Conservation (phyloP, 2,797 vertebrate genomes). For the Girardinus metallicus region DNA sequence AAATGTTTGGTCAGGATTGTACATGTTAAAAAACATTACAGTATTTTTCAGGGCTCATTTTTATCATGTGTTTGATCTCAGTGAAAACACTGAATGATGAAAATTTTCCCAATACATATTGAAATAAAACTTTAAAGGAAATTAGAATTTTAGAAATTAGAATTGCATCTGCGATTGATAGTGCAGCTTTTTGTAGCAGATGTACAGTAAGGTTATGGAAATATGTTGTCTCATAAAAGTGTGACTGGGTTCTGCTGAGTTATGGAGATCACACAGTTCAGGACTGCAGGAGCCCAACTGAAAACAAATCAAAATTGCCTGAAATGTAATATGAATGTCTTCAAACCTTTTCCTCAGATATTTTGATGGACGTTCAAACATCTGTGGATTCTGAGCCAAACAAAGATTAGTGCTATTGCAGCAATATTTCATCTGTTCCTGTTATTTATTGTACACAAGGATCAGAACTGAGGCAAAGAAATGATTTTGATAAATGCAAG, state of each 20-base stretch:
- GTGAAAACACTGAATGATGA: background rate
- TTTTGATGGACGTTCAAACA: background rate
- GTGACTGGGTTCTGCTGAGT: background rate
- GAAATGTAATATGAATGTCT: background rate
- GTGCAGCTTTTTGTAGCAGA: background rate
- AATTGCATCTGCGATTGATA: background rate
- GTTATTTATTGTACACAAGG: background rate
- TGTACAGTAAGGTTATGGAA: background rate
- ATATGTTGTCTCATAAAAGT: background rate
- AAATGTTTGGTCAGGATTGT: background rate
- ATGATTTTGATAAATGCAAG: background rate
- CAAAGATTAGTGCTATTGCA: background rate
- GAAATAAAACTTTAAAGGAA: background rate
- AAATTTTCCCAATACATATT: background rate
- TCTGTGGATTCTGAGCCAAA: background rate
- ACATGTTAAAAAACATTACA: background rate
- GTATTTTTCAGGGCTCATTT: background rate
- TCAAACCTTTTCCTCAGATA: background rate
- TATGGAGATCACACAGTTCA: too few species aligned
- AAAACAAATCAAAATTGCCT: background rate
- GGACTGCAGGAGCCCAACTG: background rate
- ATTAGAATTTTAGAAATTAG: background rate
- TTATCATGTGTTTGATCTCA: background rate
- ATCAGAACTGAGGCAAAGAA: background rate
- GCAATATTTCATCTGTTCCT: background rate